A percentile compares a stretch with the other conserved stretches of the same genome.
Conservation (phyloP, 2,888 invertebrate species). For the Eupelmus urozonus region DNA sequence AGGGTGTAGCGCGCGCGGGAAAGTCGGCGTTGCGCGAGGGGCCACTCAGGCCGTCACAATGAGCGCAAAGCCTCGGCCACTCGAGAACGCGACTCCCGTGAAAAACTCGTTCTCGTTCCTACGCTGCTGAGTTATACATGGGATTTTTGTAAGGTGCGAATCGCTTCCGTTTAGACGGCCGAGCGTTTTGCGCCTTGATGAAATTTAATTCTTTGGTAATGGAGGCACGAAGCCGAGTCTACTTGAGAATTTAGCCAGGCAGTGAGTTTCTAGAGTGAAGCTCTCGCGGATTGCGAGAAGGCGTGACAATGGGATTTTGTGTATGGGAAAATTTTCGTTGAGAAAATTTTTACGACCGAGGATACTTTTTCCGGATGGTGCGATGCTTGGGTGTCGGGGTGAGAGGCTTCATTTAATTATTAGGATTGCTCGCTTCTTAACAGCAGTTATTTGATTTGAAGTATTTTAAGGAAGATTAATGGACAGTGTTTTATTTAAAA, state of each 20-base stretch:
- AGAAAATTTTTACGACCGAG: neutral
- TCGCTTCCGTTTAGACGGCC: conserved; percentile 32
- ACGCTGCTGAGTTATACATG: neutral
- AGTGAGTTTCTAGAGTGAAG: too few species aligned
- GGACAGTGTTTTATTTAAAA: too few species aligned
- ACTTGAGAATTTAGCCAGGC: neutral
- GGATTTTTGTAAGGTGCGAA: conserved; percentile 8
- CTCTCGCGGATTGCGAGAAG: neutral
- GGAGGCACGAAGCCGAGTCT: neutral
- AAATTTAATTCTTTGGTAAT: conserved; percentile 4
- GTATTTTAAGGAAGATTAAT: too few species aligned
- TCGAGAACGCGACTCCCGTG: conserved; percentile 68
- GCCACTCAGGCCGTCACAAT: neutral
- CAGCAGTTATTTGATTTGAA: too few species aligned
- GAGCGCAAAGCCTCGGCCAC: conserved; percentile 58
- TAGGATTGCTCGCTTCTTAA: too few species aligned
- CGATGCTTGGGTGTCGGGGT: too few species aligned
- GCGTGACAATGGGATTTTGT: neutral
- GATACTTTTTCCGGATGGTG: too few species aligned
- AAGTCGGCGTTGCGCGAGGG: neutral
- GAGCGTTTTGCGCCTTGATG: conserved; percentile 8
- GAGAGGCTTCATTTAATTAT: too few species aligned
- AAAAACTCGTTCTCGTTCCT: conserved; percentile 56
- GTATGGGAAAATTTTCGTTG: conserved; percentile 24
- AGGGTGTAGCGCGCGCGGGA: conserved; percentile 67